Evolutionary conservation across 2,888 invertebrate species (phyloP), one percentile per base, ranked within the genome.

Genomic region (Glyphotaelius pellucidus): DNA sequence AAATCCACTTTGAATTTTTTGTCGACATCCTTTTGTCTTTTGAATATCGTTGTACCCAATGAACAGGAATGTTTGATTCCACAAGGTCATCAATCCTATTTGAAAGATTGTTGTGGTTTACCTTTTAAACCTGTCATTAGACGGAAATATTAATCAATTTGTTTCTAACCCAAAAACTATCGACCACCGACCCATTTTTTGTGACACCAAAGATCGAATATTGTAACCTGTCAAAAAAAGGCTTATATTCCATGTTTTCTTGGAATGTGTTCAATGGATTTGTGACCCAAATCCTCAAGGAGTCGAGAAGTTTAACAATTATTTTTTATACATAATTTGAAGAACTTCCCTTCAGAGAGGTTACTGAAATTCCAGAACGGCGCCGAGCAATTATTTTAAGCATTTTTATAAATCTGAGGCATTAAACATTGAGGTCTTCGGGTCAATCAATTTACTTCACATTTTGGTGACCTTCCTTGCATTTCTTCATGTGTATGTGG

Each of bases 11-110:
- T 83, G 31, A 35, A 25, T 81, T 81, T 81, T 83, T 83, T 83
- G 32, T 83, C 83, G 35, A 83, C 35, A 83, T 83, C 83, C 83
- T 83, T 83, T 83, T 83, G 35, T 83, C 35, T 67, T 67, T 83
- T 35, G 35, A 25, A 83, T 83, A 35, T 38, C 83, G 9, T 35
- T 25, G 35, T 32, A 35, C 35, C 83, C 83, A 35, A 25, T 38
- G 35, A 38, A 83, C 35, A 31, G 83, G 83, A 83, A 83, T 83
- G 32, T 35, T 32, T 25, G 35, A 38, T 35, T 38, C 30, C 35
- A 32, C 83, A 83, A 83, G 83, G 83, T 35, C 83, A 67, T 67
- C 67, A 67, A 67, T 67, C 67, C 67, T 67, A n/a, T 25, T 67
- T 67, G 25, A 25, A 67, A 67, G 67, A 67, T 67, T 67, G 25